Conservation (phyloP, 2,888 invertebrate species). For the Doris montereyensis region DNA sequence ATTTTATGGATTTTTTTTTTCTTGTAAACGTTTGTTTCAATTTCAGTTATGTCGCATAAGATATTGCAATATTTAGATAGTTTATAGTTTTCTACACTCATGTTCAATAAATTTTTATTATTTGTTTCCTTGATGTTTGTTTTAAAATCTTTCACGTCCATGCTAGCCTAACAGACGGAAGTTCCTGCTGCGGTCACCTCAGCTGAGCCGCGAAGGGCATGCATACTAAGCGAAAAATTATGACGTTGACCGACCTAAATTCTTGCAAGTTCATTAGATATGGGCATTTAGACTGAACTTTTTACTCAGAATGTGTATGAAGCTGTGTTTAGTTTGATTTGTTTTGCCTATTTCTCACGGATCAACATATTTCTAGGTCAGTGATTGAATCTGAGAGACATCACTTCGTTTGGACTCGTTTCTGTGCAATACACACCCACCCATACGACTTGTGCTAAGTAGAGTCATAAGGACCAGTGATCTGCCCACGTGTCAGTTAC, state of each 20-base stretch:
- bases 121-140: too few species aligned
- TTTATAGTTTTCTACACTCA: too few species aligned
- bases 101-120: too few species aligned
- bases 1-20: too few species aligned
- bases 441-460: slow-evolving; percentile 12
- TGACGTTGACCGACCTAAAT: slow-evolving; percentile 66
- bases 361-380: slow-evolving; percentile 41
- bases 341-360: slow-evolving; percentile 34
- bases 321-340: neutral
- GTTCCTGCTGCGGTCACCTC: slow-evolving; percentile 44
- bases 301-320: neutral
- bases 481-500: slow-evolving; percentile 43
- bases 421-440: slow-evolving; percentile 40
- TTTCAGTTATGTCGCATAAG: too few species aligned
- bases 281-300: too few species aligned
- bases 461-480: slow-evolving; percentile 17
- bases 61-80: too few species aligned
- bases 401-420: slow-evolving; percentile 38
- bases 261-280: slow-evolving; percentile 47
- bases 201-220: slow-evolving; percentile 46
- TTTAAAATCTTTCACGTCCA: too few species aligned
- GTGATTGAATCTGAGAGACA: slow-evolving; percentile 40
- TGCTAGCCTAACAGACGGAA: slow-evolving; percentile 32
- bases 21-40: too few species aligned
- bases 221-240: slow-evolving; percentile 53